Evolutionary conservation across 2,888 invertebrate species (phyloP).

Genomic region (Lithosia quadra): DNA sequence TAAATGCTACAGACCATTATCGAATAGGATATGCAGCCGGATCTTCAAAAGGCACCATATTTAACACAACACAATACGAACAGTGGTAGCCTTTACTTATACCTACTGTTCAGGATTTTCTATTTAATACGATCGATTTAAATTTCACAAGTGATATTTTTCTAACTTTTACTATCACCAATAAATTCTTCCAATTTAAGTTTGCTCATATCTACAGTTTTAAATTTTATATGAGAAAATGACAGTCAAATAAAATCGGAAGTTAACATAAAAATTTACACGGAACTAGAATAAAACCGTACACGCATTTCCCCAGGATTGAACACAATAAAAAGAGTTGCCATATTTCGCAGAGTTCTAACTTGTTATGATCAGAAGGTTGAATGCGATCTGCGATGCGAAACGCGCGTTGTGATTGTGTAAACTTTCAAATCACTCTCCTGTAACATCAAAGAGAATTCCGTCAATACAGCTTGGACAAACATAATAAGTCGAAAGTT

Average conservation of each 20-base stretch:
- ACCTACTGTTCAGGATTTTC: neutral
- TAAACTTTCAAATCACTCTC: constrained; percentile 68
- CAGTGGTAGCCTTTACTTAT: neutral
- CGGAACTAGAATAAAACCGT: constrained; percentile 66
- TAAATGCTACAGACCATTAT: constrained; percentile 53
- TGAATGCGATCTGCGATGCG: constrained; percentile 57
- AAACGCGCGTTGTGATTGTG: constrained; percentile 63
- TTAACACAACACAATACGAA: no score
- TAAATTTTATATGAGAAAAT: constrained; percentile 64
- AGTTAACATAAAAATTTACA: constrained; percentile 71
- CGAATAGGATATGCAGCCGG: constrained; percentile 49
- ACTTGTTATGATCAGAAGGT: constrained; percentile 76
- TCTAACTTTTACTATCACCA: constrained; percentile 49
- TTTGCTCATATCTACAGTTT: constrained; percentile 59
- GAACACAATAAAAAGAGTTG: constrained; percentile 72
- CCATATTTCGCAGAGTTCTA: constrained; percentile 72
- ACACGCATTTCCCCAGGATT: constrained; percentile 55
- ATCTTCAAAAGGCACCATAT: constrained; percentile 36
- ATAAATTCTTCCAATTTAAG: constrained; percentile 63
- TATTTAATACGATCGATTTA: constrained; percentile 1
- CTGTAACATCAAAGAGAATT: constrained; percentile 48
- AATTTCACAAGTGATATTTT: constrained; percentile 45
- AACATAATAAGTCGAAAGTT: constrained; percentile 53
- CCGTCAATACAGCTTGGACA: constrained; percentile 57
- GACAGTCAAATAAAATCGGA: constrained; percentile 62